Evolutionary conservation across 2,888 invertebrate genomes (phyloP).

Genomic region (Antitype chi): DNA sequence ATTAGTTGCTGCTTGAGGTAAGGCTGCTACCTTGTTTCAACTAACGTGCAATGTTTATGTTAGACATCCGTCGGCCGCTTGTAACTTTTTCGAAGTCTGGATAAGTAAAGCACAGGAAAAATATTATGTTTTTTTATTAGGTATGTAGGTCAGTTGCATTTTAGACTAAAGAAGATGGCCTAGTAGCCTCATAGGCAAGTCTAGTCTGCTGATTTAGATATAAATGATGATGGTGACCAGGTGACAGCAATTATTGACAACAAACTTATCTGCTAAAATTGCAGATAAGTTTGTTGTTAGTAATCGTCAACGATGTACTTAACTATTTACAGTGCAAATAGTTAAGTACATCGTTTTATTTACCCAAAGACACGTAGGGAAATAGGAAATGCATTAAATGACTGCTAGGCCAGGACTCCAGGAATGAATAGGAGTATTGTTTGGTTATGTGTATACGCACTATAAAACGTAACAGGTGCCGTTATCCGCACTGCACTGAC

Average conservation of each 20-base stretch:
- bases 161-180: background rate
- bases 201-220: no score
- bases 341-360: background rate
- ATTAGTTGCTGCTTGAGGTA: background rate
- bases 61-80: background rate
- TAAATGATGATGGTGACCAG: background rate
- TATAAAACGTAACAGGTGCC: slow-evolving; percentile 11
- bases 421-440: background rate
- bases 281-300: no score
- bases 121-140: background rate
- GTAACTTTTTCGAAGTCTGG: background rate
- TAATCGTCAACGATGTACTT: no score
- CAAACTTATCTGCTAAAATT: slow-evolving; percentile 20
- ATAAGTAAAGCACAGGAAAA: background rate
- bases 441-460: background rate
- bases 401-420: background rate
- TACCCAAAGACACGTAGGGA: background rate
- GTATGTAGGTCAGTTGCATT: background rate
- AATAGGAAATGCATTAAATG: background rate
- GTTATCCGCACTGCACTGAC: slow-evolving; percentile 29
- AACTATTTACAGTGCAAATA: no score
- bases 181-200: background rate
- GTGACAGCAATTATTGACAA: background rate
- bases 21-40: background rate
- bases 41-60: slow-evolving; percentile 10